phyloP scores from a whole-genome alignment of 2,888 invertebrate species.

The Cataglyphis rosenhaueri region DNA sequence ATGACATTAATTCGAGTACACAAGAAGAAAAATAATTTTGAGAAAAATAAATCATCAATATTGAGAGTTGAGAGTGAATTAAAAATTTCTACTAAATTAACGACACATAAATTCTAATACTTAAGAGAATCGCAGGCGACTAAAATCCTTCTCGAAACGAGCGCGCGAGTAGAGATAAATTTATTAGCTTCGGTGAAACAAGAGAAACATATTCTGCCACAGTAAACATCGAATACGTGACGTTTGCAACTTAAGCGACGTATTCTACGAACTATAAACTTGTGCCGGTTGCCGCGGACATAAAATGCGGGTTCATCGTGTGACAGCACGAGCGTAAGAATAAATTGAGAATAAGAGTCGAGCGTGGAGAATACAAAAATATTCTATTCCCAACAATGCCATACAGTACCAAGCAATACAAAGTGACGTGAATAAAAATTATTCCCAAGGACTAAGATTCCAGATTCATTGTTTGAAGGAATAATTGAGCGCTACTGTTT shows the following conservation, averaged over 20 bases:
- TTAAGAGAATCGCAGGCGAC: neutral
- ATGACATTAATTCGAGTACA: neutral
- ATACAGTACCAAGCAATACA: neutral
- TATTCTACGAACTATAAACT: slow-evolving; percentile 56
- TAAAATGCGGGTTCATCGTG: slow-evolving; percentile 56
- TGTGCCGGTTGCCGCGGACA: slow-evolving; percentile 41
- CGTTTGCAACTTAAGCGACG: slow-evolving; percentile 37
- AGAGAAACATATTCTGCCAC: slow-evolving; percentile 40
- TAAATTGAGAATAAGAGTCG: slow-evolving; percentile 41
- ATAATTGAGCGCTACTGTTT: neutral
- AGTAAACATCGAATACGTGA: slow-evolving; percentile 41
- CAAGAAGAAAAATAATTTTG: neutral
- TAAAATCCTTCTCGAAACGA: slow-evolving; percentile 11
- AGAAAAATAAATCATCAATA: neutral
- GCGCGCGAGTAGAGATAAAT: slow-evolving; percentile 1
- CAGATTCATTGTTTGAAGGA: neutral
- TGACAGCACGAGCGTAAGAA: slow-evolving; percentile 48
- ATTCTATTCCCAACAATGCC: slow-evolving; percentile 24
- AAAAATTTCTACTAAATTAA: neutral
- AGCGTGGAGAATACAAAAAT: slow-evolving; percentile 43
- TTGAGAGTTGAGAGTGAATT: neutral
- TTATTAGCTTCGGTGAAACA: slow-evolving; percentile 21
- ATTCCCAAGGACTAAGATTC: neutral
- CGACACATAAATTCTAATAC: neutral
- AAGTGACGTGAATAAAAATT: slow-evolving; percentile 18